Evolutionary conservation across 2,113 vertebrate species (phyloP).

Genomic region (Hyperoodon ampullatus): DNA sequence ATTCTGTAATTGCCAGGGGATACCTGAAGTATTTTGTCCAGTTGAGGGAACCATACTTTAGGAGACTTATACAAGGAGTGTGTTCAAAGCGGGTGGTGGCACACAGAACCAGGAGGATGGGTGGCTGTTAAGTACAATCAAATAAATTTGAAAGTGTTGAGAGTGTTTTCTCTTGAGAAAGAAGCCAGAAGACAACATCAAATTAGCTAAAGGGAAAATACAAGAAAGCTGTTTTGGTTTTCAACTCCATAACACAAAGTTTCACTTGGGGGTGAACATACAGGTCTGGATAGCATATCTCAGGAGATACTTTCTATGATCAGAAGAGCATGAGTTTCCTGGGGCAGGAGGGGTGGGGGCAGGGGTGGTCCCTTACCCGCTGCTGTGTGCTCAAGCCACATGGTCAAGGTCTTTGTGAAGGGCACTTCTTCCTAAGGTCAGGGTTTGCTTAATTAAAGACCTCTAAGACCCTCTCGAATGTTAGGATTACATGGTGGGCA

Average conservation of each 20-base stretch:
- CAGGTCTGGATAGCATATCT: neutral
- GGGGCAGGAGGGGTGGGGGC: neutral
- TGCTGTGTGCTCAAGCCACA: neutral
- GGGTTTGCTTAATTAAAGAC: neutral
- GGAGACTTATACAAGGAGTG: neutral
- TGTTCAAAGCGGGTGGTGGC: neutral
- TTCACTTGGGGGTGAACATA: neutral
- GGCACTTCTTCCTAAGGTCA: neutral
- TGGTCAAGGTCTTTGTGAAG: neutral
- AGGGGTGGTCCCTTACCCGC: rapidly evolving
- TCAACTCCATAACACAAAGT: neutral
- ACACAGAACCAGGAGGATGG: neutral
- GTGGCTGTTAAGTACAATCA: neutral
- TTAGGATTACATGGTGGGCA: neutral
- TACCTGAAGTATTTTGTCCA: neutral
- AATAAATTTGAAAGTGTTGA: neutral
- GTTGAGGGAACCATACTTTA: neutral
- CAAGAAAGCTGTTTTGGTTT: neutral
- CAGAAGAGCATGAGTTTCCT: neutral
- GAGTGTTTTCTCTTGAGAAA: neutral
- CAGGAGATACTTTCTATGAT: neutral
- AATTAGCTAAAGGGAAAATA: neutral
- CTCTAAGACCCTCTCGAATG: neutral
- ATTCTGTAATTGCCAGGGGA: neutral
- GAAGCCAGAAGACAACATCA: neutral